Evolutionary conservation across 2,113 vertebrate species (phyloP), one percentile per base, ranked within the genome.

Genomic region (Dipodomys spectabilis): DNA sequence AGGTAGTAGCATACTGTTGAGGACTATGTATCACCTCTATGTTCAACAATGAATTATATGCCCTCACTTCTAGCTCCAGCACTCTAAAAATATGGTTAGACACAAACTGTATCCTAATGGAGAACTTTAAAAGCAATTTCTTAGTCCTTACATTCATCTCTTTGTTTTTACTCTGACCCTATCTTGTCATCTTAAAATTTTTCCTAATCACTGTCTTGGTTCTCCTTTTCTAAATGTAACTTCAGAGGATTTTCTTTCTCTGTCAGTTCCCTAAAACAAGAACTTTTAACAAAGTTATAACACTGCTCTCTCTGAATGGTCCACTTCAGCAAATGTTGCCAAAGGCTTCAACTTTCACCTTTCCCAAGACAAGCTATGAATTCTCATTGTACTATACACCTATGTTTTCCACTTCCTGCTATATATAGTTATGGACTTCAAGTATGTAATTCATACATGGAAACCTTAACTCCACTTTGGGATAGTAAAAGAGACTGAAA

Each of bases 1-100:
- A 92, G 85, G 60, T 65, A 83, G 64, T 69, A 23, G 28, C 16
- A 90, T 57, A 73, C 4, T 86, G 15, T 27, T 95, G 8, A 87
- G 57, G 94, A 92, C 7, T 57, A 68, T 44, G 85, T 7, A 45
- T n/a, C 83, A 84, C 39, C 60, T 9, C 18, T 5, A 72, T 20
- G 23, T 25, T 23, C 35, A 7, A 86, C 8, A 86, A 49, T 45
- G 23, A 88, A 72, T 69, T 23, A 81, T 35, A 78, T 78, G 64
- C 49, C 87, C 25, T 22, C 25, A 74, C 2, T 11, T 25, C 64
- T 32, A 91, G 23, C 23, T 15, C 71, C 67, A 94, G 77, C 11
- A 86, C 64, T 71, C 22, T 27, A 74, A 81, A 69, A 6, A 91
- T 77, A 62, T 16, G 12, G 28, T 27, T 87, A 81, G 64, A 62